Percentiles rank a stretch among this genome's conserved stretches.
Conservation (phyloP, 2,113 vertebrate species). For the Scomber scombrus region DNA sequence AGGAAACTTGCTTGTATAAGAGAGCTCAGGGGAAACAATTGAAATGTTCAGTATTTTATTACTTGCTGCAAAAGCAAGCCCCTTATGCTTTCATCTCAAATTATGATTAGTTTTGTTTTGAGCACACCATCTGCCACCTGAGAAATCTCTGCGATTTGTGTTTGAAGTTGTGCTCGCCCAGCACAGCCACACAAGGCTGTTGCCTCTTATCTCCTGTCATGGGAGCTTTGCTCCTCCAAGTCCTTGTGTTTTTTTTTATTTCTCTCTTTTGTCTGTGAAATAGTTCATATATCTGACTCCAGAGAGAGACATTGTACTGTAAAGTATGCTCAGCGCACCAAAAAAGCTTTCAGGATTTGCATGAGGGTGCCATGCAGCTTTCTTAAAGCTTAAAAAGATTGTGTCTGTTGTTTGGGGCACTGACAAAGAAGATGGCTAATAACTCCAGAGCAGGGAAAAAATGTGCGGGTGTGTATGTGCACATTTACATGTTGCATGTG, state of each 20-base stretch:
- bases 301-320: conserved; percentile 36
- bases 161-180: conserved; percentile 53
- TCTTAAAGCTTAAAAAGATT: conserved; percentile 14
- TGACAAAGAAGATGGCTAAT: not conserved
- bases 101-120: conserved; percentile 70
- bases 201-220: conserved; percentile 59
- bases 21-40: conserved; percentile 8
- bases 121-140: conserved; percentile 68
- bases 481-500: not conserved
- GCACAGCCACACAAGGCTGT: conserved; percentile 46
- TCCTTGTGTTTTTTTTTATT: conserved; percentile 36
- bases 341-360: conserved; percentile 7
- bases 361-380: conserved; percentile 1
- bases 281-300: conserved; percentile 52
- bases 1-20: conserved; percentile 5
- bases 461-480: not conserved
- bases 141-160: conserved; percentile 67
- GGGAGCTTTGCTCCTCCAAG: conserved; percentile 49
- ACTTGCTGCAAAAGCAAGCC: conserved; percentile 23
- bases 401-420: not conserved
- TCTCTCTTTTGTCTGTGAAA: conserved; percentile 51
- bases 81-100: conserved; percentile 62
- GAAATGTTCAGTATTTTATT: conserved; percentile 35
- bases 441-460: not conserved
- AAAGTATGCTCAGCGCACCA: conserved; percentile 20